Evolutionary conservation across 2,888 invertebrate species (phyloP), one percentile per base, ranked within the genome.

Genomic region (Tachystola acroxantha): DNA sequence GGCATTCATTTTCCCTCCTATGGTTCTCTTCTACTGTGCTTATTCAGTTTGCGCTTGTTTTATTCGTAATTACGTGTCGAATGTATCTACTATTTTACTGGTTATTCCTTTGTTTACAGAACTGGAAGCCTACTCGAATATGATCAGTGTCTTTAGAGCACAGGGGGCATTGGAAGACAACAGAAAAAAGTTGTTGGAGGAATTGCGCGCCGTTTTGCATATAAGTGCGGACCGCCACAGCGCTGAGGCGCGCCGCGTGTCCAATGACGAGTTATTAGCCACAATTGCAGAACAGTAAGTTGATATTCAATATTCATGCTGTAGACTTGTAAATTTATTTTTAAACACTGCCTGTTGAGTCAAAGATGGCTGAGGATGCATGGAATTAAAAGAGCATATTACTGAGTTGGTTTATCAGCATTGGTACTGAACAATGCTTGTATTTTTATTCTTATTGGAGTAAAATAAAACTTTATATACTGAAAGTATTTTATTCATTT

Each of bases 201-300:
- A 96, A 67, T 89, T 96, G 53, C 93, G 95, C 64, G 89, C 90
- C 71, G 90, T 91, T 67, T 90, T 94, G 74, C 95, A 95, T 80
- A 96, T 97, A 75, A 93, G 95, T 44, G 91, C 92, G 68, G 97
- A 97, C 77, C 90, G 97, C 56, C 97, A 97, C 81, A 92, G 94
- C 63, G 96, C 96, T 37, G 97, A 97, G 88, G 91, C 96, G 56
- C 90, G 97, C 56, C 90, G 97, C 76, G 97, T 95, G 59, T 93
- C 95, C 38, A 97, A 96, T 82, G 97, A 97, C 85, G 96, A 97
- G 74, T 91, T 93, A 73, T 88, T 97, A 53, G 91, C 93, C 52
- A 94, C 95, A 39, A 94, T 97, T 73, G 96, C 97, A 55, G 93
- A 96, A 70, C 93, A 93, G 97, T 97, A 89, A 91, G 91, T 88